Evolutionary conservation across 2,888 invertebrate genomes (phyloP), one percentile per base, ranked within the genome.

Genomic region (Anaspis maculata): DNA sequence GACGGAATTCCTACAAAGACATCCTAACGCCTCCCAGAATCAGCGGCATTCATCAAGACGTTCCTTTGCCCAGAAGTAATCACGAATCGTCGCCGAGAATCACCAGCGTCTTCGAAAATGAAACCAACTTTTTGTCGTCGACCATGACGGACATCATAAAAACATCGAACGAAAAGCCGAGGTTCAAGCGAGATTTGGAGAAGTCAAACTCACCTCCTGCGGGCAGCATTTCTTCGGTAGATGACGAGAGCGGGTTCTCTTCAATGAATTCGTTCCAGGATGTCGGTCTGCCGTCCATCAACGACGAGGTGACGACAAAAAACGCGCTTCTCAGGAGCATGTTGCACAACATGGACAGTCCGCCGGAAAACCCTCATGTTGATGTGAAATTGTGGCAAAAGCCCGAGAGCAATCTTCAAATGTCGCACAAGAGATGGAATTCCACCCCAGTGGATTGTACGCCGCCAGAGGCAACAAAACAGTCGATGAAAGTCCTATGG

Each of bases 191-290:
- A 3, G 34, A 33, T 12, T 21, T 42, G 4, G 52, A 52, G 15
- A 51, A 51, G 21, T 45, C 49, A 1, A 47, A 28, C 31, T 50
- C 51, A 4, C 48, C 54, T 2, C 44, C 47, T 34, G 58, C 46
- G 16, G 54, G 56, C 5, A 63, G 61, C 38, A 52, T 63, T 9
- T 61, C 62, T 43, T 64, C 66, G 1, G 68, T 68, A 6, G 87
- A 87, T 59, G 85, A 86, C 51, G 87, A 87, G 62, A 87, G 86
- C 56, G 87, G 87, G 15, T 87, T 87, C 63, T 85, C 85, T 9
- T 86, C 86, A 5, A 82, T 87, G 72, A 85, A 78, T 61, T 86
- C 86, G 4, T 86, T 85, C 58, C 84, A 86, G 64, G 86, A 87
- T 56, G 76, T 85, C 27, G 84, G 84, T 7, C 68, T 85, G 51